These are phyloP conservation scores for Leptodactylus fallax DNA, from an alignment of 2,797 vertebrate species.

Conservation along the genomic window DNA sequence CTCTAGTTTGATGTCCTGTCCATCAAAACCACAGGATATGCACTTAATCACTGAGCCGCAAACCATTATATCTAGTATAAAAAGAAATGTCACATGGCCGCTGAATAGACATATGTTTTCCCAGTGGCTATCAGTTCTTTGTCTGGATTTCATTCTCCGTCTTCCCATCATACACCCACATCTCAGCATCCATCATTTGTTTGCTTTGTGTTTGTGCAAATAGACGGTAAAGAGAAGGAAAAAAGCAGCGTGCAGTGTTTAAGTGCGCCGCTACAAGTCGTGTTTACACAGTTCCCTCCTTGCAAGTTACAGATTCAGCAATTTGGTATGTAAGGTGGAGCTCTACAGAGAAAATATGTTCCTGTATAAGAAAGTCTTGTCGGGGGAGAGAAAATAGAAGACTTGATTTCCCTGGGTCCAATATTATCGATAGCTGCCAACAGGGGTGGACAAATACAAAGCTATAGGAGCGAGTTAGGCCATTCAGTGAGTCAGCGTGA, in stretches of 20 bases:
- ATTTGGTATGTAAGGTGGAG: conserved; percentile 1
- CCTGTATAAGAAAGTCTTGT: neutral
- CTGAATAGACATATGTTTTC: conserved; percentile 54
- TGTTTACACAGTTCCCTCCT: conserved; percentile 12
- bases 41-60: conserved; percentile 54
- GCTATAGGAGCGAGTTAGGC: neutral
- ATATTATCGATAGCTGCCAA: neutral
- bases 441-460: neutral
- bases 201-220: conserved; percentile 61
- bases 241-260: conserved; percentile 42
- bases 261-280: conserved; percentile 22
- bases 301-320: neutral
- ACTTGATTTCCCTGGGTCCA: neutral
- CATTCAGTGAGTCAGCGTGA: neutral
- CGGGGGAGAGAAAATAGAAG: neutral
- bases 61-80: conserved; percentile 55
- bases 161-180: conserved; percentile 63
- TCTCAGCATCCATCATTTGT: conserved; percentile 54
- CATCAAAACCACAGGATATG: conserved; percentile 55
- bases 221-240: conserved; percentile 19
- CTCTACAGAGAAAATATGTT: neutral
- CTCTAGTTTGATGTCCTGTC: conserved; percentile 52
- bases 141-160: conserved; percentile 46
- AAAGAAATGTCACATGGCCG: conserved; percentile 44
- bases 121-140: conserved; percentile 60